phyloP scores from a whole-genome alignment of 2,113 vertebrate genomes.

The Syngnathoides biaculeatus region DNA sequence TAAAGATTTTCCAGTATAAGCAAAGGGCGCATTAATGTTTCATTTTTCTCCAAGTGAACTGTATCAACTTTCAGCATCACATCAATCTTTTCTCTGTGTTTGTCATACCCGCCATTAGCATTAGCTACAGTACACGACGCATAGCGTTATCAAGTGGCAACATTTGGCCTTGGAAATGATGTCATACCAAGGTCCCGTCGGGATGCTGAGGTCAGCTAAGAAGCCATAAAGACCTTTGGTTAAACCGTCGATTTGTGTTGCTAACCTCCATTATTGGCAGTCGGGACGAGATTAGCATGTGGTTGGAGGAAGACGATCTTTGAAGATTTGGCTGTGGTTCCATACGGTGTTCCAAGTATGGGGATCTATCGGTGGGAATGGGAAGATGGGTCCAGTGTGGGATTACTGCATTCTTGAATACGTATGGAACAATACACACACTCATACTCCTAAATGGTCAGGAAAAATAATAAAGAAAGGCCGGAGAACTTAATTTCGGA shows the following conservation, averaged over 20 bases:
- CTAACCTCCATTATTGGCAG: slow-evolving; percentile 60
- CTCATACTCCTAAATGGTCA: not conserved
- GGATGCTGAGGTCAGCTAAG: slow-evolving; percentile 75
- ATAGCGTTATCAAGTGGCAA: slow-evolving; percentile 67
- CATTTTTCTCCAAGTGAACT: not conserved
- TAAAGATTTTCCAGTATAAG: not conserved
- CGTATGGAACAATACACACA: not conserved
- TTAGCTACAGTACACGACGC: slow-evolving; percentile 61
- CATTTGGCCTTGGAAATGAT: slow-evolving; percentile 66
- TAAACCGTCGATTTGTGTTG: slow-evolving; percentile 75
- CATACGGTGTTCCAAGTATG: slow-evolving; percentile 38
- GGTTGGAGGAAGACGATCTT: slow-evolving; percentile 57
- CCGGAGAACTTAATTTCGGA: not conserved
- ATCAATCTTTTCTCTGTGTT: not conserved
- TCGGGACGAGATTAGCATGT: slow-evolving; percentile 52
- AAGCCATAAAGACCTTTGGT: slow-evolving; percentile 79
- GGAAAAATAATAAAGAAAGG: not conserved
- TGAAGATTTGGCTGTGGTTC: slow-evolving; percentile 53
- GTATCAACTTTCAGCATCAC: not conserved
- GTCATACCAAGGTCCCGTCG: slow-evolving; percentile 68
- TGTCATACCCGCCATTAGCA: slow-evolving; percentile 24
- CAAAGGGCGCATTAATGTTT: not conserved
- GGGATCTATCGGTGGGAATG: slow-evolving; percentile 48
- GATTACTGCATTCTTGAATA: slow-evolving; percentile 37
- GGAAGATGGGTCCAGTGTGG: slow-evolving; percentile 35